Conservation (phyloP, 2,888 invertebrate genomes). For the Aleiodes testaceus region DNA sequence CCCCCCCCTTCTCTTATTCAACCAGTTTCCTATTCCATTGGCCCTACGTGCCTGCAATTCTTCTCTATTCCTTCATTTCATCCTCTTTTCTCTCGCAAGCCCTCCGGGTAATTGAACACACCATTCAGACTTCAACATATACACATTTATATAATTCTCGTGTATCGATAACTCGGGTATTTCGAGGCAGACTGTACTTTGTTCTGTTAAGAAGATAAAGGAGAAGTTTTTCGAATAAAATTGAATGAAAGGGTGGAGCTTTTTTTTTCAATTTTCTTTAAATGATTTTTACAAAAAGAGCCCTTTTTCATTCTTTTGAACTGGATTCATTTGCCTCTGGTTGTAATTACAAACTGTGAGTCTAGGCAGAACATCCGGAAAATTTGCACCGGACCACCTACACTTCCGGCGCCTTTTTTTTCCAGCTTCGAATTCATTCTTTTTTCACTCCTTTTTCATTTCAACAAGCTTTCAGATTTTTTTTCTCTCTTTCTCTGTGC, state of each 20-base stretch:
- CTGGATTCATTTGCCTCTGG: background rate
- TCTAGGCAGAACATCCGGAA: slow-evolving; percentile 2
- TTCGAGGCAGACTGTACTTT: background rate
- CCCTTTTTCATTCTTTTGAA: slow-evolving; percentile 7
- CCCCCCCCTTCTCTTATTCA: background rate
- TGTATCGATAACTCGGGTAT: slow-evolving; percentile 6
- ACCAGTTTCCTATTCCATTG: slow-evolving; percentile 17
- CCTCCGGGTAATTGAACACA: slow-evolving; percentile 14
- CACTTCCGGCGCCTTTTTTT: background rate
- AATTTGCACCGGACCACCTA: slow-evolving; percentile 6
- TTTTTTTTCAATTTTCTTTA: background rate
- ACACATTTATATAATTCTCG: background rate
- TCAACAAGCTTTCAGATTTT: slow-evolving; percentile 12
- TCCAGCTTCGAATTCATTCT: background rate
- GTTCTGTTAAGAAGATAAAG: background rate
- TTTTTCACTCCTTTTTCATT: slow-evolving; percentile 6
- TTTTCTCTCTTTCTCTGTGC: background rate
- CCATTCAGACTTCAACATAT: slow-evolving; percentile 6
- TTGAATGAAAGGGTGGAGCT: background rate
- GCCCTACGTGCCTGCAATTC: slow-evolving; percentile 21
- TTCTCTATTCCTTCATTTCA: slow-evolving; percentile 13
- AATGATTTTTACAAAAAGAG: too few relatives aligned
- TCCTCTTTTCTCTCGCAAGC: background rate
- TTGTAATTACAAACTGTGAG: slow-evolving; percentile 21
- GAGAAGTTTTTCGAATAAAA: background rate